Conservation (phyloP, 2,797 vertebrate species). For the Gymnocypris eckloni region DNA sequence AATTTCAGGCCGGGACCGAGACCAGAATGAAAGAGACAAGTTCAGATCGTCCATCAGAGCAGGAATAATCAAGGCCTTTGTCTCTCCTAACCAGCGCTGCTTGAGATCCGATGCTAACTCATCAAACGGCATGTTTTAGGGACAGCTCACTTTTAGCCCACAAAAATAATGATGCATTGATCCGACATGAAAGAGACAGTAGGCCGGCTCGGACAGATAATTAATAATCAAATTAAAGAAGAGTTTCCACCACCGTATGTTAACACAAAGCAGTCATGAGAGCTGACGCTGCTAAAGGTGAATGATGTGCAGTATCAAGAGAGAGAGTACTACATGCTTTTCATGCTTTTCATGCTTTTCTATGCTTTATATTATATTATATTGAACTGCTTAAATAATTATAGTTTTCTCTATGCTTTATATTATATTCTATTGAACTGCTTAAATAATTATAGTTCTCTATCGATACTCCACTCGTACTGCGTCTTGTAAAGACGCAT, state of each 20-base stretch:
- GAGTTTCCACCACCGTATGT: not conserved
- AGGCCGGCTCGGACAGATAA: not conserved
- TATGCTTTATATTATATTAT: too few relatives aligned
- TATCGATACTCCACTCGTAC: too few relatives aligned
- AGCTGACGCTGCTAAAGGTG: not conserved
- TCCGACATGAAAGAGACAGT: slow-evolving; percentile 19
- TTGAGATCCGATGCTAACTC: not conserved
- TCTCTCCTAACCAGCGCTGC: not conserved
- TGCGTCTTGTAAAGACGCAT: too few relatives aligned
- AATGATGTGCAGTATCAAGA: not conserved
- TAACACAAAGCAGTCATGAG: not conserved
- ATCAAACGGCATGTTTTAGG: slow-evolving; percentile 20
- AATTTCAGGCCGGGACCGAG: not conserved
- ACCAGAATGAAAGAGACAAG: not conserved
- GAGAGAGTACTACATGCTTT: not conserved
- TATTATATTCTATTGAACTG: too few relatives aligned
- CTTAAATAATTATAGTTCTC: too few relatives aligned
- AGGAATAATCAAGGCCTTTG: slow-evolving; percentile 5
- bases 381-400: not conserved
- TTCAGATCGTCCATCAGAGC: slow-evolving; percentile 4
- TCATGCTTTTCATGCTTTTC: not conserved
- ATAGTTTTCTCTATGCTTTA: too few relatives aligned
- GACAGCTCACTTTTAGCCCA: slow-evolving; percentile 16
- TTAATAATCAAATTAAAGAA: slow-evolving; percentile 4
- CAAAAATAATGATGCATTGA: slow-evolving; percentile 21